Conservation (phyloP, 2,888 invertebrate species). For the Incurvaria masculella region DNA sequence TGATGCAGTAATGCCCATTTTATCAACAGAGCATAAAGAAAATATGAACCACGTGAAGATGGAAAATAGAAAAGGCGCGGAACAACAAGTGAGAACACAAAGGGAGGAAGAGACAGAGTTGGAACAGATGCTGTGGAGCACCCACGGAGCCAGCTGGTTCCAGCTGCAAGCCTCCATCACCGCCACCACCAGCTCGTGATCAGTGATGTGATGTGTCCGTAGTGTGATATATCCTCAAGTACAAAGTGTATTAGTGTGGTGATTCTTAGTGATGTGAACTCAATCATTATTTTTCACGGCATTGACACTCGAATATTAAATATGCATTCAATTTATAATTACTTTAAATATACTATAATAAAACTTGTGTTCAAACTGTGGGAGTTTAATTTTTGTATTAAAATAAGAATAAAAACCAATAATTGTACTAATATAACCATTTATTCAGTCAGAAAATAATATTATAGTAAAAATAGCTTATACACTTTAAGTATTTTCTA, state of each 20-base stretch:
- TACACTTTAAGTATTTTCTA: not conserved
- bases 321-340: too few species aligned
- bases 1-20: slow-evolving; percentile 45
- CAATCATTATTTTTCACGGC: not conserved
- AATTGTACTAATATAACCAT: not conserved
- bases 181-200: too few species aligned
- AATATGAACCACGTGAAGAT: slow-evolving; percentile 48
- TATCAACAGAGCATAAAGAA: slow-evolving; percentile 55
- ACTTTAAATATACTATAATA: not conserved
- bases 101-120: slow-evolving; percentile 41
- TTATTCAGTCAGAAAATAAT: not conserved
- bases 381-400: not conserved
- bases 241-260: not conserved
- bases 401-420: not conserved
- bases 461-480: not conserved
- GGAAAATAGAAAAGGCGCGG: slow-evolving; percentile 42
- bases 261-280: not conserved
- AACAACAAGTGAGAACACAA: too few species aligned
- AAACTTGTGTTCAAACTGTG: not conserved
- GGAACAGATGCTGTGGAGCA: slow-evolving; percentile 61
- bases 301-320: not conserved
- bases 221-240: not conserved
- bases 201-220: not conserved
- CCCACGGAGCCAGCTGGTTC: slow-evolving; percentile 61
- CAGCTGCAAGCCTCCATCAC: slow-evolving; percentile 30